phyloP scores from a whole-genome alignment of 2,888 invertebrate species.

The Cacoxenus indagator region DNA sequence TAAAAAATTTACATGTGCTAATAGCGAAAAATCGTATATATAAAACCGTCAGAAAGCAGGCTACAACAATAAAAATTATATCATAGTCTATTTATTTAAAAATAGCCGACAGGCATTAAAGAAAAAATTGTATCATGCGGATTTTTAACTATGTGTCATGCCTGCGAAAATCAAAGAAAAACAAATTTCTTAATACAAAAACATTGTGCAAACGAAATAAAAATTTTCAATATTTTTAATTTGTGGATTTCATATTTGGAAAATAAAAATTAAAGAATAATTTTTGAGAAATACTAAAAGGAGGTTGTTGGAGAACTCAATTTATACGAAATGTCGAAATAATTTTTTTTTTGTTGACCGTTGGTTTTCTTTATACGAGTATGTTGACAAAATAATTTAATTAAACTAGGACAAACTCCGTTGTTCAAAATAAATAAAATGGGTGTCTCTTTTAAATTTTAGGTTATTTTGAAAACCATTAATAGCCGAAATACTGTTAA shows the following conservation, averaged over 20 bases:
- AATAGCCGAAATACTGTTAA: too few relatives aligned
- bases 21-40: neutral
- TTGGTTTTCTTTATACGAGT: neutral
- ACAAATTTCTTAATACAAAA: neutral
- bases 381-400: constrained; percentile 10
- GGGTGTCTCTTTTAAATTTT: too few relatives aligned
- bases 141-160: constrained; percentile 49
- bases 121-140: constrained; percentile 41
- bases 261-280: constrained; percentile 9
- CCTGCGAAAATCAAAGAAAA: constrained; percentile 38
- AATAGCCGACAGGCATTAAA: constrained; percentile 45
- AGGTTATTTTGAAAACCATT: too few relatives aligned
- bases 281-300: constrained; percentile 4
- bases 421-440: too few relatives aligned
- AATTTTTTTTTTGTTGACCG: neutral
- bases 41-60: constrained; percentile 21
- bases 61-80: constrained; percentile 52
- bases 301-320: neutral
- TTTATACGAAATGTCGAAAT: neutral
- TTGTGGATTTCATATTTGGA: neutral
- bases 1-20: neutral
- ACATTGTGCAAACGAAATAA: neutral
- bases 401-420: neutral
- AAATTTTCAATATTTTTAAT: neutral
- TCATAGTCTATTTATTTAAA: constrained; percentile 55